Base-by-base conservation (phyloP, 2,797 vertebrate genomes). In the Clarias fuscus region DNA sequence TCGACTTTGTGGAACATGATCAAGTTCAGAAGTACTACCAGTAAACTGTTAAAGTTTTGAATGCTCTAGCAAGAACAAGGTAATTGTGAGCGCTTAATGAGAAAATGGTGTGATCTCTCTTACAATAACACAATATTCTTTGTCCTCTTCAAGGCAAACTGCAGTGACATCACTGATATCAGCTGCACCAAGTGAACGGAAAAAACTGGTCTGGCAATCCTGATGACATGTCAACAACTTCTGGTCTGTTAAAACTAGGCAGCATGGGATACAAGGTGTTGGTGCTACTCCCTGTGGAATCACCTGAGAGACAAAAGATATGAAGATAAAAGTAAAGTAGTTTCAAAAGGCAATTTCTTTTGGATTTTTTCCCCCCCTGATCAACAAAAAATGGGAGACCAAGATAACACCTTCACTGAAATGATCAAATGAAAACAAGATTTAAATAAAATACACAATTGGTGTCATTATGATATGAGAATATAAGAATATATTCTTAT, bases 171-270 rank as follows among this genome's bases (percentile, higher is more conserved):
- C 95, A 0, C 91, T 94, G 89, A 99, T 93, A 43, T 96, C 94
- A 0, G 89, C 92, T 0, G 93, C 93, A 90, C 97, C 97, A 85
- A 99, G 94, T 0, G 97, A 97, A 85, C 98, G 97, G 93, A 99
- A 99, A 93, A 99, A 99, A 93, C 97, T 97, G 6, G 98, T 99
- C 95, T 99, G 98, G 90, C 98, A 99, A 87, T 99, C 98, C 94
- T 99, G 97, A 0, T 99, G 98, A 92, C 98, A 99, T 0, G 97
- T 99, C 89, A 99, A 96, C 90, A 96, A 92, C 91, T 95, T 96
- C 88, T 93, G 90, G 0, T 96, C 94, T 0, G 98, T 98, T 89
- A 99, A 89, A 88, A 99, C 98, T n/a, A 99, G 93, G 93, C 98
- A 99, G 93, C 98, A 98, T 13, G 98, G 98, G 89, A 99, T 95